Evolutionary conservation across 2,113 vertebrate species (phyloP).

Genomic region (Muntiacus reevesi): DNA sequence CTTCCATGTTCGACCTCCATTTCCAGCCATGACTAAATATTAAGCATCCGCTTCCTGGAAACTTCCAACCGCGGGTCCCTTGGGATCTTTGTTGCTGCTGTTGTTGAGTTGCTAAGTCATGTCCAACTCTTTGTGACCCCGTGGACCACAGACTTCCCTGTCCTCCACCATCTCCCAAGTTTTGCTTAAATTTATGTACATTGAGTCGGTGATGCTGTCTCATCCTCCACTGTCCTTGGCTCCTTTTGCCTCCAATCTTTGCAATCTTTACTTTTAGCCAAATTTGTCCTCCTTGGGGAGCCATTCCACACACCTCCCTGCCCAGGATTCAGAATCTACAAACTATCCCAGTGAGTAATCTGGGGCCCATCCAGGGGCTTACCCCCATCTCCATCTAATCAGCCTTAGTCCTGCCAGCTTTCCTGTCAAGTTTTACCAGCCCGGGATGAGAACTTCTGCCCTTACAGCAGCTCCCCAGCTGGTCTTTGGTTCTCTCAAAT

Average conservation of each 20-base stretch:
- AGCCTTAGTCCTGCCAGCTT: neutral
- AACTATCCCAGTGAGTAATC: neutral
- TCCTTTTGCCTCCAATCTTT: neutral
- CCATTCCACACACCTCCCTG: too few species aligned
- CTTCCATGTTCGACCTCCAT: neutral
- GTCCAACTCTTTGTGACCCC: neutral
- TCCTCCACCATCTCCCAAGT: neutral
- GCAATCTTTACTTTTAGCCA: neutral
- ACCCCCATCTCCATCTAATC: neutral
- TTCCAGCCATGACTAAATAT: neutral
- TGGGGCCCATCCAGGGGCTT: accelerated
- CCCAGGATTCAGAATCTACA: neutral
- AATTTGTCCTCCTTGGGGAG: neutral
- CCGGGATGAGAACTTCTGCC: accelerated
- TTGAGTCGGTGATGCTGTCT: neutral
- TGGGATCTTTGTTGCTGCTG: neutral
- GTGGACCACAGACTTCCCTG: neutral
- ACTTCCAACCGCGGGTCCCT: neutral
- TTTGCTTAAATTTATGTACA: neutral
- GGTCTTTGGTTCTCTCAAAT: neutral
- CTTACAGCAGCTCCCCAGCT: neutral
- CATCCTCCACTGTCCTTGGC: neutral
- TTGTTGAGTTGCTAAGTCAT: neutral
- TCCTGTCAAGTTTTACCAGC: too few species aligned
- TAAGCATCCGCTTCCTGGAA: neutral